Base-by-base conservation (phyloP, 1,140 invertebrate species). In the Dreissena rostriformis region DNA sequence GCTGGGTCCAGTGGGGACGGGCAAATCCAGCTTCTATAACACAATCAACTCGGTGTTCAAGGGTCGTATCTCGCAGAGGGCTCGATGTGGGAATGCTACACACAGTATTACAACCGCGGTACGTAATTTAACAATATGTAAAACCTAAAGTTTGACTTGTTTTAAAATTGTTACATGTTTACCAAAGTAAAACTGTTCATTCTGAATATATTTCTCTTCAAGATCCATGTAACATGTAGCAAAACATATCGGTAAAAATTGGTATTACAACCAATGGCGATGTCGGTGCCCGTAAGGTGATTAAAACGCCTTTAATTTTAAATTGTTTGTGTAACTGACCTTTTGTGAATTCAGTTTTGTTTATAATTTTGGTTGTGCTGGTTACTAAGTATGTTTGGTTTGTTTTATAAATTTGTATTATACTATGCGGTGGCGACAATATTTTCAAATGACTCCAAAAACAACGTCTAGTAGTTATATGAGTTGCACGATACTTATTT, bases 1-100 rank as follows among this genome's bases (percentile, higher is more conserved):
- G 24, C 71, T 85, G 52, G 86, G 86, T 24, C 29, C 70, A 0
- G 86, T 87, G 14, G 86, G 86, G 11, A 78, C 82, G 2, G 86
- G 86, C 19, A 87, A 87, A 52, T 87, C 86, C 53, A 85, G 82
- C 67, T 84, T 78, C n/a, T 80, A 84, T 49, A 87, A 87, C 63
- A 85, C 76, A 17, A 73, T 87, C 8, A 85, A 84, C 39, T 87
- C 86, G 17, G 67, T 84, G 24, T 87, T 81, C 49, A 73, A 79
- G 51, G 78, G 78, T 10, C 70, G 74, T 10, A 82, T 82, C 17
- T 81, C 78, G 14, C 68, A 76, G 39, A 65, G 74, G 6, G 86
- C 82, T 49, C 63, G 66, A 70, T 77, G 76, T 68, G 86, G 82
- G 51, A 67, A 73, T 78, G 22, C 76, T 19, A 61, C 29, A 22